These are phyloP conservation scores for Oncorhynchus mykiss DNA, from an alignment of 2,113 vertebrate species.

Conservation along the genomic window DNA sequence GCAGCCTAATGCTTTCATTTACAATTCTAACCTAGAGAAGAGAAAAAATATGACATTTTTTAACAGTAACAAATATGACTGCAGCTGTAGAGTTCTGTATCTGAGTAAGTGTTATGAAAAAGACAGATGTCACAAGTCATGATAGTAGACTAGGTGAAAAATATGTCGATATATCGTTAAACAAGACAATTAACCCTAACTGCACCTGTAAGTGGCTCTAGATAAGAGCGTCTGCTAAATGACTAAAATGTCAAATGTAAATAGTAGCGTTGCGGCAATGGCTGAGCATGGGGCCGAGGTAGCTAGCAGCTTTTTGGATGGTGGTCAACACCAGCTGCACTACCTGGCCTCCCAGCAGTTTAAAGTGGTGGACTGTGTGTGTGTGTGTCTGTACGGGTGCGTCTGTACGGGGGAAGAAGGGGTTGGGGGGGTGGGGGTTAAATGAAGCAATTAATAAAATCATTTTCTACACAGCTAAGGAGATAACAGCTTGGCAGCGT, in stretches of 20 bases:
- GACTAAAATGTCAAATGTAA: no score
- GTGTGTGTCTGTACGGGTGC: constrained; percentile 24
- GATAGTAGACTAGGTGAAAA: no score
- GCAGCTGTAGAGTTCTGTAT: no score
- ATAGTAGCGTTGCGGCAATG: constrained; percentile 35
- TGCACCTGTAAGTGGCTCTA: no score
- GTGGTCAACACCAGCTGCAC: constrained; percentile 68
- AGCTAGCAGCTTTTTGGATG: constrained; percentile 47
- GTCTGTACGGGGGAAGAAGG: constrained; percentile 9
- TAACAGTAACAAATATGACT: background rate
- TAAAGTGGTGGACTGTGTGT: constrained; percentile 53
- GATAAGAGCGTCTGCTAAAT: no score
- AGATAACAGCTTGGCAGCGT: constrained; percentile 79
- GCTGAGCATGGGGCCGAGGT: constrained; percentile 23
- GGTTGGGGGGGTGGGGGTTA: constrained; percentile 60
- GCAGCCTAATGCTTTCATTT: background rate
- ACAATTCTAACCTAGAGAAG: background rate
- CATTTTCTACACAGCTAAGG: constrained; percentile 80
- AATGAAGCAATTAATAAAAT: constrained; percentile 85
- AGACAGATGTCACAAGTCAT: no score
- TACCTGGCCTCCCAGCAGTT: constrained; percentile 58
- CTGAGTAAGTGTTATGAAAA: no score
- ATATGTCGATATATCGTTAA: no score
- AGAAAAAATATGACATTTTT: background rate
- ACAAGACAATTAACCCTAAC: no score